Evolutionary conservation across 2,797 vertebrate genomes (phyloP).

Genomic region (Centropyge bicolor): DNA sequence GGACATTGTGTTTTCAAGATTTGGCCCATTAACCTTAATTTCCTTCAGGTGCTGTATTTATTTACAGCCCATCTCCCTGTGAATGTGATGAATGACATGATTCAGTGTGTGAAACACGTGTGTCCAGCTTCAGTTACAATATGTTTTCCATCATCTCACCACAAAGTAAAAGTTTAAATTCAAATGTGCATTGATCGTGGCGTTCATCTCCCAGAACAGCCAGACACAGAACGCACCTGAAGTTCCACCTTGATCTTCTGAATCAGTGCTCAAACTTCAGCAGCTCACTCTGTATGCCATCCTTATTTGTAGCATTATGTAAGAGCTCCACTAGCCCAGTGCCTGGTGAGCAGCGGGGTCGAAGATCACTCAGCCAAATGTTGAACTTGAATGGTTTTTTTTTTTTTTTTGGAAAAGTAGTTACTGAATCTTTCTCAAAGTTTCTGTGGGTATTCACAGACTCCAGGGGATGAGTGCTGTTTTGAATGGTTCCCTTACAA

Average conservation of each 20-base stretch:
- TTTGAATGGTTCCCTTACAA: background rate
- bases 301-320: conserved; percentile 26
- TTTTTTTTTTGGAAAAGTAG: background rate
- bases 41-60: background rate
- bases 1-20: no score
- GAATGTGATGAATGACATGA: background rate
- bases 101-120: no score
- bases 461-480: background rate
- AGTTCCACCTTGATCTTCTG: conserved; percentile 45
- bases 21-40: no score
- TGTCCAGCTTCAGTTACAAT: conserved; percentile 3
- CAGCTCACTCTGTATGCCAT: conserved; percentile 20
- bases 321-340: background rate
- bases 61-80: background rate
- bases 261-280: conserved; percentile 44
- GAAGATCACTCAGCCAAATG: background rate
- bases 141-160: conserved; percentile 28
- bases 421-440: background rate
- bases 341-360: background rate
- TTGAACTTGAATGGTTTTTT: background rate
- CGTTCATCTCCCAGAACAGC: conserved; percentile 42
- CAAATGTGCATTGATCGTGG: conserved; percentile 33
- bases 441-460: background rate
- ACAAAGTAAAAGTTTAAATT: conserved; percentile 38
- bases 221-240: conserved; percentile 13